Base-by-base conservation (phyloP, 2,797 vertebrate genomes). In the Rhabdomys pumilio region DNA sequence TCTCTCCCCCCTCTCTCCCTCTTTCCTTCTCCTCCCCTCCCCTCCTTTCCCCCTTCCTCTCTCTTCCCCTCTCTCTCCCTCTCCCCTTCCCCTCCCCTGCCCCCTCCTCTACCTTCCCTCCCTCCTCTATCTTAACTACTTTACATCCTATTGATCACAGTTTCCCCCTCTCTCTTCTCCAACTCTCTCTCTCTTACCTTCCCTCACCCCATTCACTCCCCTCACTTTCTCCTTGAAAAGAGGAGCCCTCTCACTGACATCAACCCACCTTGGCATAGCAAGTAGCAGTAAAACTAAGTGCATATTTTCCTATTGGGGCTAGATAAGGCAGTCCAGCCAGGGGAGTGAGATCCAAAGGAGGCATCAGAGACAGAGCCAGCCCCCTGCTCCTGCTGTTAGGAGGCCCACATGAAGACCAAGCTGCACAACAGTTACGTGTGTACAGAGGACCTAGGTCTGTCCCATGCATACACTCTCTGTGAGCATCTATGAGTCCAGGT, bases 31-130 rank as follows among this genome's bases (percentile, higher is more conserved):
- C 57, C 1, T 12, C 3, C 14, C 26, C 29, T 7, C 22, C 10
- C 13, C 5, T 4, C 15, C n/a, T n/a, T 13, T 15, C 4, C 2
- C 13, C 6, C 24, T 29, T 3, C 57, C 4, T 4, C 6, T 20
- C 17, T 6, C 17, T 20, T 6, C 17, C 17, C 12, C 50, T 15
- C 53, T 3, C 14, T 9, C 53, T 55, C 53, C 53, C 13, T 4
- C 3, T 20, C 1, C 57, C 17, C 17, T 57, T 17, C 5, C 57
- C 19, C 17, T 17, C 15, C 3, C 15, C 26, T 13, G 6, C 4
- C 2, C 13, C 6, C 24, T 29, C 11, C 57, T 20, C 57, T 6
- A 4, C 17, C 44, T 44, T 44, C 53, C 14, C 61, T 65, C 22
- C 22, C 24, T 29, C 11, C 6, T 2, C 29, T 11, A 29, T 31